Evolutionary conservation across 1,140 invertebrate genomes (phyloP), one percentile per base, ranked within the genome.

Genomic region (Lysiphlebus fabarum): DNA sequence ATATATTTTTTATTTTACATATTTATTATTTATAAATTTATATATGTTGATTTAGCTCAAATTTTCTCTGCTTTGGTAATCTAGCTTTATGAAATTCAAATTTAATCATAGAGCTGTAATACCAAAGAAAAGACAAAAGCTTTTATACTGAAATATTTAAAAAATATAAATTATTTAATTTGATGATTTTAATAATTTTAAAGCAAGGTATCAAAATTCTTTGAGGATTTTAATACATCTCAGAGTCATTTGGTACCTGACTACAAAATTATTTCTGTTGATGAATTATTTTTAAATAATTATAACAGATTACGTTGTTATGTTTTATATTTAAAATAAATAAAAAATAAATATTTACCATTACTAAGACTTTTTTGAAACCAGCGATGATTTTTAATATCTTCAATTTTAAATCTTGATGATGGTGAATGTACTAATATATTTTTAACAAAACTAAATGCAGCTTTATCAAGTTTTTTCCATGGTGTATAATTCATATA

Each of bases 221-320:
- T 81, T 78, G 82, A 83, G 79, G 71, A 62, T 76, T 67, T 70
- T 58, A 59, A 70, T 62, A 56, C 68, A 73, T 81, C 87, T 89
- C 87, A 89, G 87, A 89, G 87, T 89, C 87, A 89, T 87, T 87
- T 83, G 88, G 87, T 89, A 89, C 87, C 87, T 89, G 87, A 84
- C 75, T 74, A 77, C 75, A 81, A 67, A 70, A 69, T 63, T 53
- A 66, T 64, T n/a, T n/a, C n/a, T n/a, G n/a, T n/a, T n/a, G n/a
- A n/a, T n/a, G n/a, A n/a, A n/a, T n/a, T n/a, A n/a, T n/a, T n/a
- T n/a, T n/a, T n/a, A n/a, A 48, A 47, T 40, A 5, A 47, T 17
- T 36, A 44, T 14, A 14, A 44, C 43, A 7, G 43, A 44, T n/a
- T 48, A 7, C 17, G 14, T 26, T 26, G 34, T 17, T 48, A 51